A percentile compares a stretch with the other conserved stretches of the same genome.
Conservation (phyloP, 1,140 invertebrate genomes). For the Mizuhopecten yessoensis region DNA sequence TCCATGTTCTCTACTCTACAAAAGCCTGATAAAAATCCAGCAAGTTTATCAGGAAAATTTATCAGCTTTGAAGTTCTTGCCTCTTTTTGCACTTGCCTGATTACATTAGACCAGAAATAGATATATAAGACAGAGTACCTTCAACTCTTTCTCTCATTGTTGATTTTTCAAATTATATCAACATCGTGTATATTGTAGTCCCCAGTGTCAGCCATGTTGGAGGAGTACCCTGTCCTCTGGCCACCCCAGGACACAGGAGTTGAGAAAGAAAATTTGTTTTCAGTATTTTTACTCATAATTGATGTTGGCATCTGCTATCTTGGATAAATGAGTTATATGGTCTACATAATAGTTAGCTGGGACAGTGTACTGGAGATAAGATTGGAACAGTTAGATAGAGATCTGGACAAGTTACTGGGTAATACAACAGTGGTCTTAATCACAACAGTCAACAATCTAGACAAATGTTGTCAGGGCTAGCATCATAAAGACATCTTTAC, state of each 20-base stretch:
- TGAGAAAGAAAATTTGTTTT: neutral
- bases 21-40: constrained; percentile 16
- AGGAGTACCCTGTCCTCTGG: neutral
- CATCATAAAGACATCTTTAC: too few species aligned
- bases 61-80: neutral
- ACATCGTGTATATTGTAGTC: neutral
- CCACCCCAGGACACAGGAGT: neutral
- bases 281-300: neutral
- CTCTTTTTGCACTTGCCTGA: neutral
- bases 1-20: constrained; percentile 25
- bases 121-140: neutral
- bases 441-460: too few species aligned
- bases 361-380: neutral
- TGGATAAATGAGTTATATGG: constrained; percentile 14
- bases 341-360: neutral
- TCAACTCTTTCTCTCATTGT: neutral
- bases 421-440: too few species aligned
- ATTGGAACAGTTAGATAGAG: neutral
- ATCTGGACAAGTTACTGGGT: neutral
- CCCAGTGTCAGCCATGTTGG: neutral
- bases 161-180: neutral
- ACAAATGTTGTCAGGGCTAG: too few species aligned
- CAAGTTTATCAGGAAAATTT: neutral
- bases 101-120: neutral
- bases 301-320: neutral